phyloP scores from a whole-genome alignment of 2,113 vertebrate genomes.

The Sphaerodactylus townsendi region DNA sequence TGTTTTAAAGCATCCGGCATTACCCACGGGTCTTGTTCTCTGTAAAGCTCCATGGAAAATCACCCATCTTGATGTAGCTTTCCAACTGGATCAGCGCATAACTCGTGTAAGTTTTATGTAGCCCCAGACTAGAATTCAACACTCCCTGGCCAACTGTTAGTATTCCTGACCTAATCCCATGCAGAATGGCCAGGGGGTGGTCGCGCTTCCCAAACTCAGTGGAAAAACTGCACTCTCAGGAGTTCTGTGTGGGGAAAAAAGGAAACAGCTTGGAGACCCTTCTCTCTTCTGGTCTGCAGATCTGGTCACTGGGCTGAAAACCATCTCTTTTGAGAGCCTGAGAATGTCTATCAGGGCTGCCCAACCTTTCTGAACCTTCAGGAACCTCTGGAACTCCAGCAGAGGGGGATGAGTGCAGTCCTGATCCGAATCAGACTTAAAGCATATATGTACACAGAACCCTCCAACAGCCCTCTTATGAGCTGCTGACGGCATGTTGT shows the following conservation, averaged over 20 bases:
- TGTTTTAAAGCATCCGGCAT: background rate
- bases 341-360: no score
- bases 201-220: background rate
- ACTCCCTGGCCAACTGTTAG: conserved; percentile 9
- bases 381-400: no score
- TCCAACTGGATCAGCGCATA: background rate
- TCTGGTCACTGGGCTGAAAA: background rate
- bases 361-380: no score
- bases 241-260: rapidly evolving
- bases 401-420: no score
- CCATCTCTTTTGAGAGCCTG: background rate
- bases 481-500: no score
- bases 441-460: no score
- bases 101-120: background rate
- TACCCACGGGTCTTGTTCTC: conserved; percentile 6
- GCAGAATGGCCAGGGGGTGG: background rate
- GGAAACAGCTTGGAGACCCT: background rate
- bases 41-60: background rate
- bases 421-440: no score
- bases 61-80: background rate
- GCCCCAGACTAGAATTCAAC: background rate
- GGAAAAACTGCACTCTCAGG: background rate
- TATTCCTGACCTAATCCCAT: background rate
- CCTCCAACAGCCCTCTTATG: no score
- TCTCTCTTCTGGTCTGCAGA: background rate